Evolutionary conservation across 1,140 invertebrate genomes (phyloP).

Genomic region (Drosophila sp.): DNA sequence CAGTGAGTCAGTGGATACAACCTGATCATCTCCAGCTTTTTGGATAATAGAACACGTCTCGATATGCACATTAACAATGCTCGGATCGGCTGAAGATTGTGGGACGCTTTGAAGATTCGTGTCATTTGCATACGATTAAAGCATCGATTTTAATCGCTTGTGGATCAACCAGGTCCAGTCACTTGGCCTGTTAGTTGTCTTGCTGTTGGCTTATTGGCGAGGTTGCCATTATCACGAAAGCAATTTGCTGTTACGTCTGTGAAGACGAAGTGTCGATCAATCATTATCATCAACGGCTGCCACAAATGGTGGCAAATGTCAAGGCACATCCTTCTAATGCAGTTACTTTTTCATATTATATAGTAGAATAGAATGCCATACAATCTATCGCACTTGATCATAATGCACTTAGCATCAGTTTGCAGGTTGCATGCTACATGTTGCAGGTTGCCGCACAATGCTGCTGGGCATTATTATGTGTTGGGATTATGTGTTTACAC

Average conservation of each 20-base stretch:
- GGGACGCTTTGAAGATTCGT: constrained; percentile 46
- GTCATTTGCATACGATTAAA: constrained; percentile 68
- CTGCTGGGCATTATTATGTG: constrained; percentile 42
- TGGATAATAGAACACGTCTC: constrained; percentile 70
- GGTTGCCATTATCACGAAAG: constrained; percentile 70
- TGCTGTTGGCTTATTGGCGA: constrained; percentile 31
- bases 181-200: not conserved
- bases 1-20: constrained; percentile 19
- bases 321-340: constrained; percentile 70
- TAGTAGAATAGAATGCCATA: constrained; percentile 25
- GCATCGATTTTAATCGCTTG: constrained; percentile 29
- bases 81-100: constrained; percentile 22
- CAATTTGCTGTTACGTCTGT: constrained; percentile 39
- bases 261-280: constrained; percentile 50
- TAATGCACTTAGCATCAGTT: constrained; percentile 44
- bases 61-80: constrained; percentile 61
- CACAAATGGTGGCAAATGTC: constrained; percentile 62
- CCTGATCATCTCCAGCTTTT: constrained; percentile 38
- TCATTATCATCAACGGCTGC: constrained; percentile 53
- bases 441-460: constrained; percentile 8
- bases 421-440: not conserved
- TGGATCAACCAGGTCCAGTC: constrained; percentile 41
- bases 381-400: constrained; percentile 45
- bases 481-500: constrained; percentile 22
- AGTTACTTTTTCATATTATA: constrained; percentile 31